Conservation (phyloP, 2,797 vertebrate genomes). For the Bovichtus diacanthus region DNA sequence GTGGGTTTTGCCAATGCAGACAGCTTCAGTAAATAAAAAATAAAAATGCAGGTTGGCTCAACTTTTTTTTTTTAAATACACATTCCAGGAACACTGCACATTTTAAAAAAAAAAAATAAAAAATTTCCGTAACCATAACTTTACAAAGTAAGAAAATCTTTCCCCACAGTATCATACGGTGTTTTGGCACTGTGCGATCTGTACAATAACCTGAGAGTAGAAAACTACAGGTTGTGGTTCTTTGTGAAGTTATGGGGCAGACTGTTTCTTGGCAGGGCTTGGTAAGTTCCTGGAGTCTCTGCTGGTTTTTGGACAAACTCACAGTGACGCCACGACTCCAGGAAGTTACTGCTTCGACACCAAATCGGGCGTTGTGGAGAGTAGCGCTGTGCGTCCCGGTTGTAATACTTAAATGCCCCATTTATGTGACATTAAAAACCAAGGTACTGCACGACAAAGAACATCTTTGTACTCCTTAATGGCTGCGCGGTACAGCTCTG, state of each 20-base stretch:
- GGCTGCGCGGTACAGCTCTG: too few relatives aligned
- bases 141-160: not conserved
- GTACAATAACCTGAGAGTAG: not conserved
- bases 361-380: too few relatives aligned
- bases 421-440: too few relatives aligned
- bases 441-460: too few relatives aligned
- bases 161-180: not conserved
- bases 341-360: not conserved
- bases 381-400: too few relatives aligned
- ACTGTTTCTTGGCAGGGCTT: not conserved
- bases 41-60: too few relatives aligned
- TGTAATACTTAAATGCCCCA: too few relatives aligned
- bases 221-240: not conserved
- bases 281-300: not conserved
- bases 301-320: not conserved
- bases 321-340: not conserved
- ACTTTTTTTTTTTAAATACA: too few relatives aligned
- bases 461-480: too few relatives aligned
- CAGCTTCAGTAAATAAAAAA: not conserved
- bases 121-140: not conserved
- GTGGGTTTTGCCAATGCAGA: not conserved
- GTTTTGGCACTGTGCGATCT: not conserved
- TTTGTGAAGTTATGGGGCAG: not conserved
- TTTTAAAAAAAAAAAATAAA: not conserved
- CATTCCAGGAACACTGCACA: not conserved